Percentiles rank a stretch among this genome's conserved stretches.
These are phyloP conservation scores for Lasioglossum pauxillum DNA, from an alignment of 2,888 invertebrate genomes.

Conservation along the genomic window DNA sequence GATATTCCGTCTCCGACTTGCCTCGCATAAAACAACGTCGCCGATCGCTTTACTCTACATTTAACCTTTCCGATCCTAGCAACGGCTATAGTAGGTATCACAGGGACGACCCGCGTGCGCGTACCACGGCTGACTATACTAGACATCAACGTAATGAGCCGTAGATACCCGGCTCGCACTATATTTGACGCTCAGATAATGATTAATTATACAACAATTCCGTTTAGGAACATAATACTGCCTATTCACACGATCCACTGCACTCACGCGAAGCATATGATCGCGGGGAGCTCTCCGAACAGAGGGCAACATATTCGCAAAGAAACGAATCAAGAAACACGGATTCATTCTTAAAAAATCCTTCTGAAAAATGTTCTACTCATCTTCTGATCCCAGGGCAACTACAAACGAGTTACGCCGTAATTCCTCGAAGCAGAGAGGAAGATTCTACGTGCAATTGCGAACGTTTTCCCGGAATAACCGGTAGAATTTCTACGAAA, in stretches of 20 bases:
- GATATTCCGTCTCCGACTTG: not conserved
- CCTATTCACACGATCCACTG: not conserved
- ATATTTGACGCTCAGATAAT: not conserved
- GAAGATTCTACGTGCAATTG: not conserved
- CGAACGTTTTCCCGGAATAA: not conserved
- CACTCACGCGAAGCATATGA: not conserved
- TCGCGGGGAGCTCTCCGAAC: not conserved
- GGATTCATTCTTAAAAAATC: too few relatives aligned
- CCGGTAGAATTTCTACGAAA: not conserved
- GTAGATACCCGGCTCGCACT: not conserved
- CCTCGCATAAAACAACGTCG: not conserved
- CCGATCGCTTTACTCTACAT: not conserved
- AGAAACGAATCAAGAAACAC: not conserved
- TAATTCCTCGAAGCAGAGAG: not conserved
- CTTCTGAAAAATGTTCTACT: not conserved
- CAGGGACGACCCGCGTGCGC: not conserved
- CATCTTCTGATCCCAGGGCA: not conserved
- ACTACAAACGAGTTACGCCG: not conserved
- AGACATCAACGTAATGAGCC: not conserved
- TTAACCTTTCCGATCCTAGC: not conserved
- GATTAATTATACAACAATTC: not conserved
- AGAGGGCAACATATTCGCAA: not conserved
- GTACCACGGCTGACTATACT: not conserved
- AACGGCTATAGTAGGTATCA: not conserved
- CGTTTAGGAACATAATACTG: not conserved